Evolutionary conservation across 2,888 invertebrate species (phyloP).

Genomic region (Stenichneumon culpator): DNA sequence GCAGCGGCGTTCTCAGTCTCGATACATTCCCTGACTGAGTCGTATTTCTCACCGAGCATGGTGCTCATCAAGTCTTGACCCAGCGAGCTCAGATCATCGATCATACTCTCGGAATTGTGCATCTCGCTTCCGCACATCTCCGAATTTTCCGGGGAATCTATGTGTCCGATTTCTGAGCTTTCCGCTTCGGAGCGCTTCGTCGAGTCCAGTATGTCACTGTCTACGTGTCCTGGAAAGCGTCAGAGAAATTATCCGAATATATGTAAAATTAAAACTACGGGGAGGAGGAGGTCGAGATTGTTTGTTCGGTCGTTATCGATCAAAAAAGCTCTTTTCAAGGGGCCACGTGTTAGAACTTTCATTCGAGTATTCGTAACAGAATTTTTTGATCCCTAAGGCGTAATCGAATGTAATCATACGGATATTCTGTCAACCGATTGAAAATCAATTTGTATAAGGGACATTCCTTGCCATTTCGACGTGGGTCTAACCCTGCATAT

Average conservation of each 20-base stretch:
- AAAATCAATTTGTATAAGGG: too few species aligned
- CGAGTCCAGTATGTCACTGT: conserved; percentile 82
- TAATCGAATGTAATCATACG: too few species aligned
- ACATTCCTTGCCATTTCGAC: too few species aligned
- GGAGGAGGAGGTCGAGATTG: not conserved
- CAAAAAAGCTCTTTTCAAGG: not conserved
- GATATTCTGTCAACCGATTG: too few species aligned
- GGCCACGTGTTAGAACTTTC: not conserved
- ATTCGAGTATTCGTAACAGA: not conserved
- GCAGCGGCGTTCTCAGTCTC: conserved; percentile 83
- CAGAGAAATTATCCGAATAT: conserved; percentile 76
- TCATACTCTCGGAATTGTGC: conserved; percentile 91
- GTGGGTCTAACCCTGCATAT: too few species aligned
- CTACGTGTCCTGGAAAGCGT: conserved; percentile 80
- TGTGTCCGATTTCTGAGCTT: conserved; percentile 89
- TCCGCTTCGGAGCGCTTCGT: conserved; percentile 77
- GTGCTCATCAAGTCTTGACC: conserved; percentile 90
- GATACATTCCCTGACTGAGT: conserved; percentile 88
- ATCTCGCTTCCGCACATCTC: conserved; percentile 91
- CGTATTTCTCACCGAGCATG: conserved; percentile 89
- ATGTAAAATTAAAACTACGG: conserved; percentile 51
- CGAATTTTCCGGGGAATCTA: conserved; percentile 93
- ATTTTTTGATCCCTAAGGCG: too few species aligned
- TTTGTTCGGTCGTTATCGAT: not conserved
- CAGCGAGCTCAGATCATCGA: conserved; percentile 91